A percentile compares a stretch with the other conserved stretches of the same genome.
phyloP scores from a whole-genome alignment of 2,888 invertebrate species.

The Julus scanicus region DNA sequence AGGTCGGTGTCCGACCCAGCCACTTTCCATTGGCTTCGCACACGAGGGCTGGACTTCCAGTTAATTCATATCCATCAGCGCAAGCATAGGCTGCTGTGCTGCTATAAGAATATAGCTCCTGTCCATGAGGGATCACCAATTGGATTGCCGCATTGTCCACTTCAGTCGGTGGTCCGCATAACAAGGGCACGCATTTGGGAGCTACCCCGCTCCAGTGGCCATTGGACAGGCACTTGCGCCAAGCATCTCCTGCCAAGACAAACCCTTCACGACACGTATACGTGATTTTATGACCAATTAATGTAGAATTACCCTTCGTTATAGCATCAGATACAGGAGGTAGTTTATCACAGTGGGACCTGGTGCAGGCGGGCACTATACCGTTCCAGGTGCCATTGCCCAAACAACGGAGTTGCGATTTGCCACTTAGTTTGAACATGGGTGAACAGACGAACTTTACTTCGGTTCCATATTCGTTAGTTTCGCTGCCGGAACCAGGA shows the following conservation, averaged over 20 bases:
- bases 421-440: conserved; percentile 62
- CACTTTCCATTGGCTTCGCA: conserved; percentile 61
- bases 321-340: conserved; percentile 55
- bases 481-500: not conserved
- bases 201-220: conserved; percentile 59
- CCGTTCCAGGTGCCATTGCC: conserved; percentile 71
- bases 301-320: conserved; percentile 56
- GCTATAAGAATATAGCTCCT: conserved; percentile 54
- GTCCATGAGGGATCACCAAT: conserved; percentile 44
- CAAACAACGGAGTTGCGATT: conserved; percentile 67
- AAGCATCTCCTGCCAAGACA: conserved; percentile 61
- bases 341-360: conserved; percentile 67
- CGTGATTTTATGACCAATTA: conserved; percentile 55
- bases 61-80: conserved; percentile 60
- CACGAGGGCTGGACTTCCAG: conserved; percentile 59
- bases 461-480: not conserved
- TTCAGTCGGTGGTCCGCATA: conserved; percentile 59
- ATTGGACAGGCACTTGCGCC: conserved; percentile 61
- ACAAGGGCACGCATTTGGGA: conserved; percentile 60
- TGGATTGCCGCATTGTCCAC: conserved; percentile 57
- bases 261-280: conserved; percentile 63
- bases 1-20: conserved; percentile 60
- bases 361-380: conserved; percentile 66
- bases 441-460: conserved; percentile 58
- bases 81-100: conserved; percentile 60